Evolutionary conservation across 2,888 invertebrate species (phyloP), one percentile per base, ranked within the genome.

Genomic region (Drosophila anomalipes): DNA sequence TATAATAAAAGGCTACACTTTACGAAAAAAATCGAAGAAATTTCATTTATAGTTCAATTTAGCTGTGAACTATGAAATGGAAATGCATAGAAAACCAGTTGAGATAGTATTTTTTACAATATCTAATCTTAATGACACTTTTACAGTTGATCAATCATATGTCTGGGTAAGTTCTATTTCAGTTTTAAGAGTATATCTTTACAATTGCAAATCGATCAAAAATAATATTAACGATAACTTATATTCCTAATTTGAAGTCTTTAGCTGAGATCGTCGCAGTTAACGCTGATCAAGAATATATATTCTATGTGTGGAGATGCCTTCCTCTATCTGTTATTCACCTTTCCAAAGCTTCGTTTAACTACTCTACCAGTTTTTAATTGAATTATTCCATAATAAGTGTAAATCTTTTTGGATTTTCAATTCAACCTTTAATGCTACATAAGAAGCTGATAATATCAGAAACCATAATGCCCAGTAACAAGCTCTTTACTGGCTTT

Each of bases 401-500:
- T 4, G 4, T 26, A 26, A 4, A 26, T 26, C 9, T 47, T 14
- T 7, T 22, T 14, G 47, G 47, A 2, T 22, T 47, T 47, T 47
- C 1, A 22, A 47, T 7, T 47, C 22, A 47, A 22, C 47, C 7
- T 47, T 47, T 26, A 47, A 47, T 47, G 47, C 47, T 16, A 47
- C 47, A 47, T 47, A 47, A 47, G 26, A 16, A 47, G 4, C 47
- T 47, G 47, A 47, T 47, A 47, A 47, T 47, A 47, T 26, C 26
- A 9, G 16, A 16, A 26, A 26, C 26, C 47, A 16, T 47, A 47
- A 16, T 47, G 47, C 47, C 4, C 47, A 26, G 26, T 26, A 16
- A 16, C 10, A 47, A 16, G 47, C 12, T 16, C 16, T 26, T 7
- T 47, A 22, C 22, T 1, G 1, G 47, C 26, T 16, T 47, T 9